Base-by-base conservation (phyloP, 2,888 invertebrate species). In the Chymomyza caudatula region DNA sequence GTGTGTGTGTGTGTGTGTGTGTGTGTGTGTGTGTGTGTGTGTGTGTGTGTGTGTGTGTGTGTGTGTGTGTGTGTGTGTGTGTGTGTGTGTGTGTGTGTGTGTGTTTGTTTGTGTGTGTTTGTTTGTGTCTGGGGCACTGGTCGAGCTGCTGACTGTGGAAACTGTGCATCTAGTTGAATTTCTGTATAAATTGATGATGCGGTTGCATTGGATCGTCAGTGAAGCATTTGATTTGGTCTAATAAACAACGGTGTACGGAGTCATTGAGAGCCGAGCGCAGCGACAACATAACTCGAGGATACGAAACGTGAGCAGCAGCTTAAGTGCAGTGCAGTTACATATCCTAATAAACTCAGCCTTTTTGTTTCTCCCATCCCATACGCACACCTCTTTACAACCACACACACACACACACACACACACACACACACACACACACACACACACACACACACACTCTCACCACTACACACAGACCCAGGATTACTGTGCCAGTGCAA, bases 131-230 rank as follows among this genome's bases (percentile, higher is more conserved):
- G 65, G 64, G 74, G 63, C 56, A 71, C 59, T 66, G n/a, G n/a
- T n/a, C n/a, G n/a, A n/a, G n/a, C n/a, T n/a, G 43, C 25, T 19
- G 49, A 20, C 42, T 17, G 62, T 60, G 55, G 25, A 66, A 56
- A 65, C 70, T 59, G 79, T 72, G 78, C 76, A 77, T 77, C 73
- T 63, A 37, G 75, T 69, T 64, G 77, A 74, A 65, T 82, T 88
- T 89, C 85, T 85, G 90, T 90, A 90, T 90, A 90, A 90, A 90
- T 90, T 88, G 90, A 85, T 90, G 90, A 87, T 87, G 82, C 89
- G 85, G 79, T 78, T 82, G 84, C 87, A 80, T 78, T 86, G 85
- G 82, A 87, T 90, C 87, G 89, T 90, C 91, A 90, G 90, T 90
- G 88, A 89, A 90, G 88, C 88, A 89, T 89, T 89, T 87, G 90